A percentile compares a stretch with the other conserved stretches of the same genome.
phyloP scores from a whole-genome alignment of 2,797 vertebrate species.

The Lindbergichthys nudifrons region DNA sequence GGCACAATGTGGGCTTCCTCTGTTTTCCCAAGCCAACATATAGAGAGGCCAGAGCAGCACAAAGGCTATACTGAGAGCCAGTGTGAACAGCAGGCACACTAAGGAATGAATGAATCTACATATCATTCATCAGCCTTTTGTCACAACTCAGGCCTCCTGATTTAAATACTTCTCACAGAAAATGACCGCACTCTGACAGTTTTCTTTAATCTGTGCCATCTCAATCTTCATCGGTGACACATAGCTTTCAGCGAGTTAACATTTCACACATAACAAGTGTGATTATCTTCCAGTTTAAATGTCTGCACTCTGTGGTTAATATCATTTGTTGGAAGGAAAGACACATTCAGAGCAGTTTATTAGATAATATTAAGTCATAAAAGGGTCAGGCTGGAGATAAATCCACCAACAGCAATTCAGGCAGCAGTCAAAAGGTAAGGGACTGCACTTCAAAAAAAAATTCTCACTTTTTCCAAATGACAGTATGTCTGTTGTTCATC shows the following conservation, averaged over 20 bases:
- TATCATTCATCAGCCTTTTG: conserved; percentile 59
- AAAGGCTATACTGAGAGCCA: conserved; percentile 55
- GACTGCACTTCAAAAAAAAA: conserved; percentile 16
- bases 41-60: conserved; percentile 50
- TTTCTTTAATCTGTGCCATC: conserved; percentile 23
- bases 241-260: conserved; percentile 14
- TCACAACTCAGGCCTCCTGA: conserved; percentile 50
- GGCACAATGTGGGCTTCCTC: conserved; percentile 54
- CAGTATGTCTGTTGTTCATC: conserved; percentile 25
- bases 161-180: conserved; percentile 58
- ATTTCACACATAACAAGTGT: conserved; percentile 26
- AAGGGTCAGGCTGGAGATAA: conserved; percentile 16
- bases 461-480: conserved; percentile 13
- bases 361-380: conserved; percentile 3
- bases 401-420: conserved; percentile 13
- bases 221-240: conserved; percentile 24
- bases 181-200: conserved; percentile 35
- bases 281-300: conserved; percentile 19
- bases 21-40: conserved; percentile 37
- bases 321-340: conserved; percentile 1
- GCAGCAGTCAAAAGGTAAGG: background rate
- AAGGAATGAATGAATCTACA: conserved; percentile 69
- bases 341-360: conserved; percentile 28
- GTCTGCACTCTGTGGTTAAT: background rate
- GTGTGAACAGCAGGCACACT: conserved; percentile 51